Base-by-base conservation (phyloP, 1,140 invertebrate genomes). In the Rhynchophorus ferrugineus region DNA sequence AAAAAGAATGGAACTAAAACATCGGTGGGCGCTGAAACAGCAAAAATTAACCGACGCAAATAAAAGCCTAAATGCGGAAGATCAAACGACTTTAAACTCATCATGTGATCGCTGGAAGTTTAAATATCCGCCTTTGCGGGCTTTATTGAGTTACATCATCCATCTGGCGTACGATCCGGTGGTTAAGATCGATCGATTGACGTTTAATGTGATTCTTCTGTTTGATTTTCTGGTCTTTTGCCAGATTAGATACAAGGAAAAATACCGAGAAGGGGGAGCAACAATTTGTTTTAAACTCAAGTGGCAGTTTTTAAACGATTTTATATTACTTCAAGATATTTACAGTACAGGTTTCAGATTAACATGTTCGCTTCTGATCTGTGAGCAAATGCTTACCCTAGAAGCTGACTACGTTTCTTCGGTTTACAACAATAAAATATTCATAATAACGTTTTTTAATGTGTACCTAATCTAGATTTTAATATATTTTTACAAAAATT, bases 131-230 rank as follows among this genome's bases (percentile, higher is more conserved):
- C n/a, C n/a, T n/a, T n/a, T n/a, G n/a, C 37, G 29, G 39, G 48
- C 52, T 54, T 54, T 54, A 54, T 54, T 54, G 52, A 54, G 48
- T 54, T 54, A 54, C n/a, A n/a, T n/a, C 44, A n/a, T 37, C 43
- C 45, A 48, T 54, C 52, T 44, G 52, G 45, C 48, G 52, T 47
- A 53, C 50, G 17, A 37, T 16, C 13, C 17, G 17, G 17, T 9
- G 17, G 17, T 13, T 16, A n/a, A n/a, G 35, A 47, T 36, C 29
- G 44, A 47, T 54, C 52, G 46, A 54, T n/a, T 54, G 52, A 48
- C 45, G 43, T 43, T 46, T 47, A 54, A 54, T 54, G 44, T 20
- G 52, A 54, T 48, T 54, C 35, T 35, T 20, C 44, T 43, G 52
- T 54, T 54, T 54, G 44, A 51, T 51, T 47, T 48, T 37, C 48